These are phyloP conservation scores for Drosophila recens DNA, from an alignment of 2,888 invertebrate species.

Conservation along the genomic window DNA sequence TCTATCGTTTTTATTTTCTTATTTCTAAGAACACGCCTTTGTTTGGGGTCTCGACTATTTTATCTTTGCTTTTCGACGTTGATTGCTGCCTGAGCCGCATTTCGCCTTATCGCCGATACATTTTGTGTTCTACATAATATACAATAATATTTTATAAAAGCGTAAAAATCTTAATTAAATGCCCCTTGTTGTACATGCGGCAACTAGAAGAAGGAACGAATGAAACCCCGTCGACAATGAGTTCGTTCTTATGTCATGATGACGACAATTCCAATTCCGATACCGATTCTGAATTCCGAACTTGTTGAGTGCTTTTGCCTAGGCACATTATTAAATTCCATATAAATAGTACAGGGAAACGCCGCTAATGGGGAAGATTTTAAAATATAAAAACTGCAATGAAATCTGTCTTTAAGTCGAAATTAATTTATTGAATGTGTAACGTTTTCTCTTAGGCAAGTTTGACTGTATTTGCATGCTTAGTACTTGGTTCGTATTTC, in stretches of 20 bases:
- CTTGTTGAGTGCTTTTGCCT: constrained; percentile 11
- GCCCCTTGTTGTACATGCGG: constrained; percentile 33
- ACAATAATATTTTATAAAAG: constrained; percentile 23
- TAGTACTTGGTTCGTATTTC: constrained; percentile 3
- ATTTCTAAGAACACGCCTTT: constrained; percentile 52
- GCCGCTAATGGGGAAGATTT: not conserved
- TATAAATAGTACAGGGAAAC: not conserved
- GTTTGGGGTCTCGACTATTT: constrained; percentile 42
- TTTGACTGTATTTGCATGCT: constrained; percentile 12
- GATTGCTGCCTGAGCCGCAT: constrained; percentile 1
- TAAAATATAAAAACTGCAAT: too few relatives aligned
- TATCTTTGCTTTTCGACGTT: constrained; percentile 25
- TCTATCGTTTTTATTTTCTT: constrained; percentile 9
- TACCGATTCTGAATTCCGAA: constrained; percentile 35
- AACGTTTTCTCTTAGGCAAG: not conserved
- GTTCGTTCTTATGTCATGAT: constrained; percentile 56
- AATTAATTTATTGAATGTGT: not conserved
- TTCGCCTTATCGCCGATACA: constrained; percentile 48
- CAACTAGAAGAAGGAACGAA: not conserved
- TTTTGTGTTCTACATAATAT: constrained; percentile 31
- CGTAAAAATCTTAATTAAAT: constrained; percentile 63
- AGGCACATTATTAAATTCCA: constrained; percentile 8
- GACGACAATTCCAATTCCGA: constrained; percentile 55
- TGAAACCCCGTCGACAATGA: constrained; percentile 5
- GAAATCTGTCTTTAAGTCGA: not conserved